These are phyloP conservation scores for Hydrochoerus hydrochaeris DNA, from an alignment of 2,113 vertebrate genomes.

Conservation along the genomic window DNA sequence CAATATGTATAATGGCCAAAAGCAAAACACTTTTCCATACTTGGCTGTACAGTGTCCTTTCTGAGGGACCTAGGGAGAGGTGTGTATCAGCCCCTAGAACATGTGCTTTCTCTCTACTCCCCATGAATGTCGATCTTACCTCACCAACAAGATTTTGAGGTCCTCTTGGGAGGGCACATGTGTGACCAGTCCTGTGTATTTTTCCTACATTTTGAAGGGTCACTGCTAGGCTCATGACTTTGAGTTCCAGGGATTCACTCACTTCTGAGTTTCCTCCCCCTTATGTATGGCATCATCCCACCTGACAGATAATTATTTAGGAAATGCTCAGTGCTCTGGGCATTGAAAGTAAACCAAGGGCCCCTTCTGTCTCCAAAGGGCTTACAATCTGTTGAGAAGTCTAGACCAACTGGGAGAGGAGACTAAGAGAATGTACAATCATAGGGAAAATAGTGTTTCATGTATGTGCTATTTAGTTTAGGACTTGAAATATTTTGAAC, in stretches of 20 bases:
- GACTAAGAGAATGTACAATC: background rate
- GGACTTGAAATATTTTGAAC: background rate
- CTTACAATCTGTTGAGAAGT: background rate
- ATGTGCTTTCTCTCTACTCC: background rate
- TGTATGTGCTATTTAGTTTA: background rate
- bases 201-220: background rate
- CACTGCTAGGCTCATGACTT: background rate
- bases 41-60: conserved; percentile 72
- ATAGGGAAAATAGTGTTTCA: conserved; percentile 20
- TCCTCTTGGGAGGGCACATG: background rate
- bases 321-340: background rate
- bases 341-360: background rate
- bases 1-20: conserved; percentile 83
- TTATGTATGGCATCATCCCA: background rate
- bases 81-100: background rate
- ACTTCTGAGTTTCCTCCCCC: background rate
- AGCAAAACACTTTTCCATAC: conserved; percentile 80
- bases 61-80: background rate
- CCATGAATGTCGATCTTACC: background rate
- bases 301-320: background rate
- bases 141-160: background rate
- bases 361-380: conserved; percentile 31
- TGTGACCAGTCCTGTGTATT: background rate
- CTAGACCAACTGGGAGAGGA: background rate
- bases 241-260: background rate